Base-by-base conservation (phyloP, 2,797 vertebrate species). In the Eupleurogrammus muticus region DNA sequence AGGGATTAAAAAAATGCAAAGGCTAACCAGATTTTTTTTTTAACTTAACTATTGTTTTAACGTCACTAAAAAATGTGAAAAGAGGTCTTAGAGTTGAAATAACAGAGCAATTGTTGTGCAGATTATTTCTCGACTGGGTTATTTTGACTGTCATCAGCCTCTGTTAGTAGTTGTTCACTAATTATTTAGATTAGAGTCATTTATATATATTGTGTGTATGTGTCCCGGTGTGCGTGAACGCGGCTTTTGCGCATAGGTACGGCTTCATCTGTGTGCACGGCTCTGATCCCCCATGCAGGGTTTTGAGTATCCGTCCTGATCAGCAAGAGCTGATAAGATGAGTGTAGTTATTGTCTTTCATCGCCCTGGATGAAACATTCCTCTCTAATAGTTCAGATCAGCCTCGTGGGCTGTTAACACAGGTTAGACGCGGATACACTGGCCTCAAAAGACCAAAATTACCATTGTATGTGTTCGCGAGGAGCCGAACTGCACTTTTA, bases 311-410 rank as follows among this genome's bases (percentile, higher is more conserved):
- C 84, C 75, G 72, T 87, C 87, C 88, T 92, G 94, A 94, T 92
- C 75, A 90, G 83, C 86, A 91, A 94, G 92, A 91, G 92, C 92
- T 93, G 95, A 95, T 96, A 96, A 94, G 94, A 92, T 83, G 87
- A 90, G 73, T 87, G 91, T 92, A 93, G 94, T 93, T 90, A 90
- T 93, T 92, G 87, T 96, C 95, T 89, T 80, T 96, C 96, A 94
- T 93, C 94, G 61, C 95, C 90, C 91, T 63, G 94, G 93, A 96
- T 96, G 93, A 96, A 94, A 96, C 95, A 96, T 96, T 97, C 95
- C 95, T 94, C 71, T 79, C 76, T 95, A 96, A 96, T 95, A 92
- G 93, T 95, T 88, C 82, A 90, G 94, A 93, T 93, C 87, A 89
- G 85, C 87, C 87, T 87, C 89, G 66, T 83, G 87, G 88, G 84